Percentiles rank a stretch among this genome's conserved stretches.
These are phyloP conservation scores for Hipparchia sbordonii DNA, from an alignment of 2,888 invertebrate species.

Conservation along the genomic window DNA sequence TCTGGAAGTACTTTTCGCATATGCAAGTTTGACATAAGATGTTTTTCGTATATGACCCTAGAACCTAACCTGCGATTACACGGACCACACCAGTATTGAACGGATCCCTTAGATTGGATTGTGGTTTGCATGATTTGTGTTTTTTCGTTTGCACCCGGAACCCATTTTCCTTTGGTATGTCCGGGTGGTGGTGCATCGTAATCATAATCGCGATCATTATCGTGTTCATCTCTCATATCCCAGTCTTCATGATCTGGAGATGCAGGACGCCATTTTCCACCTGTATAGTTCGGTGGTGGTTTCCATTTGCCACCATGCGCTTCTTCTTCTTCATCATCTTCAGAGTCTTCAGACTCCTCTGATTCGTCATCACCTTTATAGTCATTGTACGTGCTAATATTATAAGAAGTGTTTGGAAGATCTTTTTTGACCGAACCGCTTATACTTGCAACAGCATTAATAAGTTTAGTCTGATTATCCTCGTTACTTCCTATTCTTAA, in stretches of 20 bases:
- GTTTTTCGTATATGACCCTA: slow-evolving; percentile 88
- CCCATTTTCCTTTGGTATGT: slow-evolving; percentile 92
- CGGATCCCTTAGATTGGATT: slow-evolving; percentile 75
- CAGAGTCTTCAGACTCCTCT: slow-evolving; percentile 83
- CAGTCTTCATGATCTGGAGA: slow-evolving; percentile 81
- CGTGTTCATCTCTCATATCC: slow-evolving; percentile 75
- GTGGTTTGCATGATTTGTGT: slow-evolving; percentile 81
- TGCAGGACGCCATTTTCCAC: slow-evolving; percentile 75
- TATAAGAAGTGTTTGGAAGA: slow-evolving; percentile 62
- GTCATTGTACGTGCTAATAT: slow-evolving; percentile 67
- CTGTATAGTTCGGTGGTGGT: slow-evolving; percentile 81
- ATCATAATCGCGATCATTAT: slow-evolving; percentile 78
- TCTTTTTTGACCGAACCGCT: slow-evolving; percentile 83
- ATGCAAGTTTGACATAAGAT: slow-evolving; percentile 89
- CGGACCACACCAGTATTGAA: slow-evolving; percentile 91
- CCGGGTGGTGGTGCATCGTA: slow-evolving; percentile 85
- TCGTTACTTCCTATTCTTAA: slow-evolving; percentile 80
- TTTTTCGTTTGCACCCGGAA: slow-evolving; percentile 85
- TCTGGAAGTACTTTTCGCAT: slow-evolving; percentile 85
- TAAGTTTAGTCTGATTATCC: slow-evolving; percentile 84
- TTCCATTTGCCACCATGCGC: slow-evolving; percentile 89
- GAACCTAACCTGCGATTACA: slow-evolving; percentile 90
- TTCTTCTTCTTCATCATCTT: slow-evolving; percentile 82
- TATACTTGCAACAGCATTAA: slow-evolving; percentile 86
- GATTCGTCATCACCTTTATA: slow-evolving; percentile 74